A percentile compares a stretch with the other conserved stretches of the same genome.
Evolutionary conservation across 2,888 invertebrate genomes (phyloP).

Genomic region (Spicauda simplicius): DNA sequence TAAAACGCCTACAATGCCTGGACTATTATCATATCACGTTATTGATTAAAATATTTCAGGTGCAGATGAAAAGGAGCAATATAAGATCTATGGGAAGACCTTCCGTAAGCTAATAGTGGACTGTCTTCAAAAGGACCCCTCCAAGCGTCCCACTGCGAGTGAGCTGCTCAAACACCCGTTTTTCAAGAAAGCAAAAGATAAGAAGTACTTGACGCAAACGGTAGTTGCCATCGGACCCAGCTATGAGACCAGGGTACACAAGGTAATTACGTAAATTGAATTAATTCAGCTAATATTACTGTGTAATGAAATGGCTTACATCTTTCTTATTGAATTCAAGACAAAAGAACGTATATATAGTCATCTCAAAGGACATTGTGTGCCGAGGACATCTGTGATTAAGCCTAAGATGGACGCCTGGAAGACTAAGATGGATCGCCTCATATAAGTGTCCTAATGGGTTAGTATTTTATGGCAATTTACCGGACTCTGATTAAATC

Average conservation of each 20-base stretch:
- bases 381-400: no score
- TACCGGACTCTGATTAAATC: no score
- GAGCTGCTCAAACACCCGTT: slow-evolving; percentile 98
- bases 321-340: no score
- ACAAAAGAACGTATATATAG: no score
- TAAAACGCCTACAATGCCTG: no score
- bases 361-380: no score
- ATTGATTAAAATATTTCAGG: slow-evolving; percentile 60
- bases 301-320: no score
- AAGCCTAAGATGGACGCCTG: no score
- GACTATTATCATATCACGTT: no score
- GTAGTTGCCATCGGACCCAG: slow-evolving; percentile 94
- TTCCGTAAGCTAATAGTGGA: slow-evolving; percentile 98
- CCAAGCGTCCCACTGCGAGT: slow-evolving; percentile 97
- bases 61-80: slow-evolving; percentile 98
- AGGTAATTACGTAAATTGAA: slow-evolving; percentile 80
- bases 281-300: neutral
- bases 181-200: slow-evolving; percentile 98
- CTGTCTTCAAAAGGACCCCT: slow-evolving; percentile 97
- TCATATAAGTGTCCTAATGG: no score
- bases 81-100: slow-evolving; percentile 98
- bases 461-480: no score
- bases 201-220: slow-evolving; percentile 93
- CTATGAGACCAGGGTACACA: slow-evolving; percentile 95
- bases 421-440: no score